Evolutionary conservation across 1,140 invertebrate species (phyloP).

Genomic region (Magallana ariakensis): DNA sequence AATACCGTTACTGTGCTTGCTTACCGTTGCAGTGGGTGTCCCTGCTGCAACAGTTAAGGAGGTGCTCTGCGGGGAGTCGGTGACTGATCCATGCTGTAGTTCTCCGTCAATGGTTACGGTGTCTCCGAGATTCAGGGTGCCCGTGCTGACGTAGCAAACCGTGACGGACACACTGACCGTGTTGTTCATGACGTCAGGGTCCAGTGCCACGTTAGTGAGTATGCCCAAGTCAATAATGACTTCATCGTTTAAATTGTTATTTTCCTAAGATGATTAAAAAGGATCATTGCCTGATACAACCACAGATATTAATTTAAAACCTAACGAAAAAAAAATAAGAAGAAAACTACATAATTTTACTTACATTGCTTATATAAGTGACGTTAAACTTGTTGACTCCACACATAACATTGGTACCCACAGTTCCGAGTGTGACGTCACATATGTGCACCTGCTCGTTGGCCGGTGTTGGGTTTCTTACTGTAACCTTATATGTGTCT

Average conservation of each 20-base stretch:
- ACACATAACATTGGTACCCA: neutral
- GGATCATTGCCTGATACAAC: no score
- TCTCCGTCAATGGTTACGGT: neutral
- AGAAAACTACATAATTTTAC: neutral
- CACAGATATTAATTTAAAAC: no score
- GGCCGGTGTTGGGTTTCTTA: neutral
- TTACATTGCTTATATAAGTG: neutral
- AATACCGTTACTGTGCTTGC: no score
- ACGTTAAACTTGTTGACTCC: neutral
- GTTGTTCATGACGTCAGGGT: neutral
- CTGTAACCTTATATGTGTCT: neutral
- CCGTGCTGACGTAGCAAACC: constrained; percentile 10
- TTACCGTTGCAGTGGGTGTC: neutral
- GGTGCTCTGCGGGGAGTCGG: neutral
- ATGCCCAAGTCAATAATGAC: neutral
- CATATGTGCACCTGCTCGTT: neutral
- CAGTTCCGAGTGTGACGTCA: neutral
- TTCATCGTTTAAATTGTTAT: constrained; percentile 14
- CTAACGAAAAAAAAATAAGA: no score
- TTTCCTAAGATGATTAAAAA: neutral
- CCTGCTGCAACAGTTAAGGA: neutral
- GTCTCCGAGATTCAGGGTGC: neutral
- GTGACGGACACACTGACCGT: constrained; percentile 9
- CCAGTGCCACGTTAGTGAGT: neutral
- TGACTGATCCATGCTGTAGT: neutral